Evolutionary conservation across 1,140 invertebrate genomes (phyloP), one percentile per base, ranked within the genome.

Genomic region (Trichonephila clavata): DNA sequence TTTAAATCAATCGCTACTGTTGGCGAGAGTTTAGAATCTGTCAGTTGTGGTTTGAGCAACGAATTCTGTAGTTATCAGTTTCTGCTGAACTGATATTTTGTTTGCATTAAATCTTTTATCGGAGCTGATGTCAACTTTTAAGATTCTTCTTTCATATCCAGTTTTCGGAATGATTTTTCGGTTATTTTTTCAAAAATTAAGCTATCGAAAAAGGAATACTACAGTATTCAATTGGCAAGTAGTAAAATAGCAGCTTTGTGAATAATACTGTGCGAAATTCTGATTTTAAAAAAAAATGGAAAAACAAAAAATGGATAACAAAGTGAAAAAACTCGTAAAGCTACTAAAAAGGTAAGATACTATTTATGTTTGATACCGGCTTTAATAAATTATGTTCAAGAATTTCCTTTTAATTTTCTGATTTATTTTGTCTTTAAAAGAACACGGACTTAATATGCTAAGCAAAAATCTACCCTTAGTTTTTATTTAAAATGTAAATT

Each of bases 241-340:
- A 5, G n/a, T 14, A 24, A n/a, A 27, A 24, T 68, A n/a, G 24
- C 65, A n/a, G 8, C 2, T 68, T 68, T 10, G 65, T 24, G n/a
- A 68, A 24, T 68, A 13, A 24, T 13, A 50, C 21, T 39, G 32
- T 39, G 8, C 65, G 27, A n/a, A 24, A 68, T 14, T 14, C 65
- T 68, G 13, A 21, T 39, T 77, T 39, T n/a, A n/a, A n/a, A 39
- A 39, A 2, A 77, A 18, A 77, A 77, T 77, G 71, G 71, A 77
- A 77, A 77, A 39, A 77, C 71, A 27, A 4, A 77, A 39, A 32
- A 27, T 77, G 71, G 71, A 77, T 77, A 77, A 24, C 27, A 77
- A 77, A 77, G 71, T 77, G 16, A 77, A 32, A 39, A 77, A 77
- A 39, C 71, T 77, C 27, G 71, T 77, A 77, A 77, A 39, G 18